A percentile compares a stretch with the other conserved stretches of the same genome.
Conservation (phyloP, 1,140 invertebrate species). For the Drosophila simulans region DNA sequence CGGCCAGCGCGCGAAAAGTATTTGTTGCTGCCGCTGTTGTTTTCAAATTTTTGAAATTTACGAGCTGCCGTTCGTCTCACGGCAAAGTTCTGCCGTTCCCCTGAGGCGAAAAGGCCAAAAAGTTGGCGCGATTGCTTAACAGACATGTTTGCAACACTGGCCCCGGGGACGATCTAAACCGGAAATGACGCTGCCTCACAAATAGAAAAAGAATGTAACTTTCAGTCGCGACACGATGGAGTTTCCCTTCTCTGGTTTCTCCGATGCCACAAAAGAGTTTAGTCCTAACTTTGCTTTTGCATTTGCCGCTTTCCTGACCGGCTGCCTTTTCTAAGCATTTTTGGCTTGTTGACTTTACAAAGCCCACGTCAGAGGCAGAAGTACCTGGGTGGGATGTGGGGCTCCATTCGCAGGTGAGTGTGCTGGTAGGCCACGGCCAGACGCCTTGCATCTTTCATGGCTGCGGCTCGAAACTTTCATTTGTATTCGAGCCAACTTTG, state of each 20-base stretch:
- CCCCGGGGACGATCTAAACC: conserved; percentile 13
- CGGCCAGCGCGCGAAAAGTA: conserved; percentile 74
- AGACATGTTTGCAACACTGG: conserved; percentile 37
- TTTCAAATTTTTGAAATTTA: conserved; percentile 79
- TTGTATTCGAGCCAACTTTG: conserved; percentile 79
- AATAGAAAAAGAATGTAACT: conserved; percentile 31
- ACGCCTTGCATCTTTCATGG: conserved; percentile 66
- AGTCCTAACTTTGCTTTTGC: conserved; percentile 75
- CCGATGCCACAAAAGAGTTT: conserved; percentile 73
- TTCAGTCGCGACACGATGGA: conserved; percentile 68
- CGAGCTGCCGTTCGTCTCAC: conserved; percentile 61
- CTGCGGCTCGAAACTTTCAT: conserved; percentile 71
- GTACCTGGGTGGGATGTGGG: conserved; percentile 27
- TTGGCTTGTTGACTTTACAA: conserved; percentile 76
- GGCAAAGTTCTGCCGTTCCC: conserved; percentile 20
- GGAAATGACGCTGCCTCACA: conserved; percentile 19
- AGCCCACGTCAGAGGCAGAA: conserved; percentile 63
- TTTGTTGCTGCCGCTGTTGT: conserved; percentile 61
- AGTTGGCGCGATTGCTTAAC: conserved; percentile 57
- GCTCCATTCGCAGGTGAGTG: conserved; percentile 13
- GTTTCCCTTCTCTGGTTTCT: conserved; percentile 16
- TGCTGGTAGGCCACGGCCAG: conserved; percentile 26
- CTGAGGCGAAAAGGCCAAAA: conserved; percentile 44
- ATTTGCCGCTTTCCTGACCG: conserved; percentile 45
- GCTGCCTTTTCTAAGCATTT: conserved; percentile 56